Base-by-base conservation (phyloP, 2,797 vertebrate genomes). In the Enteromius trimaculatus region DNA sequence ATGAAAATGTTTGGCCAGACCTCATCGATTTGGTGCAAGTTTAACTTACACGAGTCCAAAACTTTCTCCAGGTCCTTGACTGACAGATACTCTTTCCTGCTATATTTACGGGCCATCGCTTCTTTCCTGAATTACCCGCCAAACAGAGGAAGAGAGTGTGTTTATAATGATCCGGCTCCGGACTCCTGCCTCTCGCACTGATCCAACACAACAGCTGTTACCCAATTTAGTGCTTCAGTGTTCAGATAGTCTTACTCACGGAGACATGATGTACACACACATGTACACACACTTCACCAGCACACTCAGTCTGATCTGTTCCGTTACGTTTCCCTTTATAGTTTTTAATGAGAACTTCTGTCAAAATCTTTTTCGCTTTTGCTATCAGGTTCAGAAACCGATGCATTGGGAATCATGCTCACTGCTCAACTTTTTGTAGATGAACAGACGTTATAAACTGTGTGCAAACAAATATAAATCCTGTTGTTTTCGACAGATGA, bases 1-100 rank as follows among this genome's bases (percentile, higher is more conserved):
- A 94, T 93, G 91, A 86, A 95, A 85, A 96, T 90, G 83, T 94
- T 94, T 39, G 95, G 94, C 95, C 94, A 95, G 72, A 95, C 96
- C 89, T 96, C 95, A 51, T 95, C 94, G 60, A 95, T 85, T 70
- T 95, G 95, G 79, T 90, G 92, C 39, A 95, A 92, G 85, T 93
- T 92, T 51, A 96, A 85, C 79, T 92, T 93, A 88, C 96, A 96
- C 3, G 93, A 94, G 90, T 96, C 94, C 93, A 94, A 89, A 92
- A 95, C 89, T 88, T 86, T 94, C 91, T 95, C 91, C 88, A 93
- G 90, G 77, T 96, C 96, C 89, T 93, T 94, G 83, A 96, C 92
- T 66, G 92, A 92, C 13, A 92, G 88, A 86, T 95, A 94, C 81
- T 94, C 92, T 81, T 92, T 93, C 77, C 80, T 91, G 75, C 93